Conservation (phyloP, 2,888 invertebrate species). For the Oscheius myriophilus region DNA sequence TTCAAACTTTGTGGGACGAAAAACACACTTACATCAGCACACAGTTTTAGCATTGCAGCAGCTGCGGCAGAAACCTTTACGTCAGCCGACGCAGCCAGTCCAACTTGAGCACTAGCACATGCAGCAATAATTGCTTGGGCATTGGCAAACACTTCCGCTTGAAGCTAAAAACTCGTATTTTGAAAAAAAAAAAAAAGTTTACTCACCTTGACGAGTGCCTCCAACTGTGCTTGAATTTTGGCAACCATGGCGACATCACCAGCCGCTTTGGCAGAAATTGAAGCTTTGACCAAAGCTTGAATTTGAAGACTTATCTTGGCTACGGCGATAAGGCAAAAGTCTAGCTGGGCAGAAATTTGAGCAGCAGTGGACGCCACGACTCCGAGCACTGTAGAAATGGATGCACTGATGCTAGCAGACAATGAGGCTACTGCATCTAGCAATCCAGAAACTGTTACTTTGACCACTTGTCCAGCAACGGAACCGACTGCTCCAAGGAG, state of each 20-base stretch:
- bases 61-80: not conserved
- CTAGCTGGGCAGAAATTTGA: conserved; percentile 8
- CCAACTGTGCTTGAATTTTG: conserved; percentile 7
- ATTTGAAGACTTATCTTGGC: conserved; percentile 11
- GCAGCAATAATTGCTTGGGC: conserved; percentile 7
- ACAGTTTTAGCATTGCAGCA: too few species aligned
- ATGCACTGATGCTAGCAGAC: not conserved
- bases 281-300: conserved; percentile 8
- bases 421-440: conserved; percentile 2
- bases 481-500: conserved; percentile 5
- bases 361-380: conserved; percentile 6
- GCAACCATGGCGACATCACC: not conserved
- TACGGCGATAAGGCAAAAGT: conserved; percentile 8
- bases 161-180: conserved; percentile 8
- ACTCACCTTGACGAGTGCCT: conserved; percentile 1
- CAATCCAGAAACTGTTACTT: not conserved
- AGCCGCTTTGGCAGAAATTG: not conserved
- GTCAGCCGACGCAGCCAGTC: not conserved
- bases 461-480: not conserved
- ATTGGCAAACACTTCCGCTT: conserved; percentile 6
- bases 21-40: too few species aligned
- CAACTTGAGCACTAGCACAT: conserved; percentile 7
- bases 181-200: too few species aligned
- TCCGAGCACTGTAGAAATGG: conserved; percentile 14
- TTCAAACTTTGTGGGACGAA: too few species aligned